Evolutionary conservation across 2,888 invertebrate species (phyloP).

Genomic region (Melolontha melolontha): DNA sequence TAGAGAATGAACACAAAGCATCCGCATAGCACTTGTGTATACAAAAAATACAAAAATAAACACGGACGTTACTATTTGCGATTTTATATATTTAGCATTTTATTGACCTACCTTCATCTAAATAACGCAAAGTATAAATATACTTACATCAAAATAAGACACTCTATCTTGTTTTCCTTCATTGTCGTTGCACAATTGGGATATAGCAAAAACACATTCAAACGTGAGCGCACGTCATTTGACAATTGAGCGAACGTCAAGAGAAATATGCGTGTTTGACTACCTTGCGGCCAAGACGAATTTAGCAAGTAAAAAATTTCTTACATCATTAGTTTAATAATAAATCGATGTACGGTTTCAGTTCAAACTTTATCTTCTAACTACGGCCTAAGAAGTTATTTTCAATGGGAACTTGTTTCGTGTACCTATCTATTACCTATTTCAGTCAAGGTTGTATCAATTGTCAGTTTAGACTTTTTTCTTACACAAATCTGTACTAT

Average conservation of each 20-base stretch:
- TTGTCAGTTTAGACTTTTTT: too few species aligned
- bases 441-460: too few species aligned
- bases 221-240: slow-evolving; percentile 21
- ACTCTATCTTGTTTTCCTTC: slow-evolving; percentile 19
- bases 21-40: too few species aligned
- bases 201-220: slow-evolving; percentile 17
- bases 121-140: slow-evolving; percentile 22
- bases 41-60: too few species aligned
- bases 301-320: slow-evolving; percentile 24
- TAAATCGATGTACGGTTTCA: slow-evolving; percentile 23
- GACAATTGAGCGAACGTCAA: slow-evolving; percentile 26
- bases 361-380: neutral
- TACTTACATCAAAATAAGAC: slow-evolving; percentile 38
- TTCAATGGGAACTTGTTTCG: too few species aligned
- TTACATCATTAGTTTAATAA: slow-evolving; percentile 37
- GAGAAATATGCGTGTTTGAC: slow-evolving; percentile 15
- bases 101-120: slow-evolving; percentile 31
- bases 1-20: too few species aligned
- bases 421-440: too few species aligned
- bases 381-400: too few species aligned
- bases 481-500: too few species aligned
- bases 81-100: slow-evolving; percentile 17
- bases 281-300: slow-evolving; percentile 9
- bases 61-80: too few species aligned
- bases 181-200: slow-evolving; percentile 12